phyloP scores from a whole-genome alignment of 2,888 invertebrate species.

The Agrilus mali region DNA sequence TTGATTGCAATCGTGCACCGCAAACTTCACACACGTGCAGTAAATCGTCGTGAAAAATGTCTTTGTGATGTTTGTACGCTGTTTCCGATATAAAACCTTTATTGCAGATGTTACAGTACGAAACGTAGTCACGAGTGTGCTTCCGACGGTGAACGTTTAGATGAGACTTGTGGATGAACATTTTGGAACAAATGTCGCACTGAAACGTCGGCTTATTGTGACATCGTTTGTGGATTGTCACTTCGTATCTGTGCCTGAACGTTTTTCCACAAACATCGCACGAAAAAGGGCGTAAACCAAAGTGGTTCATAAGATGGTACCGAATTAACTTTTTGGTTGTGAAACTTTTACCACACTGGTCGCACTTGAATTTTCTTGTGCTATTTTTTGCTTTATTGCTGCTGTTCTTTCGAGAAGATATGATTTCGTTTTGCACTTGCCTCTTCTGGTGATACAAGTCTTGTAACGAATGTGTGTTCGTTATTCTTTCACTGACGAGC shows the following conservation, averaged over 20 bases:
- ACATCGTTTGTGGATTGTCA: slow-evolving; percentile 36
- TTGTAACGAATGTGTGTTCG: slow-evolving; percentile 10
- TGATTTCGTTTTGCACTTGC: slow-evolving; percentile 18
- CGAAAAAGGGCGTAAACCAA: slow-evolving; percentile 21
- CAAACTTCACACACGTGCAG: slow-evolving; percentile 35
- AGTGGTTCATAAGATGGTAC: slow-evolving; percentile 28
- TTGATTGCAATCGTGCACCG: slow-evolving; percentile 37
- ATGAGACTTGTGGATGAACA: slow-evolving; percentile 46
- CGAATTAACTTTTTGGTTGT: slow-evolving; percentile 26
- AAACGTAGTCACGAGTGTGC: slow-evolving; percentile 37
- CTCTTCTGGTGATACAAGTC: slow-evolving; percentile 13
- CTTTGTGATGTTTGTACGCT: slow-evolving; percentile 22
- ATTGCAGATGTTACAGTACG: slow-evolving; percentile 25
- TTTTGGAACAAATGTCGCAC: slow-evolving; percentile 46
- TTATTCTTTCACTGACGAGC: slow-evolving; percentile 4
- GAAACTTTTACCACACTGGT: slow-evolving; percentile 23
- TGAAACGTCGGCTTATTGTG: slow-evolving; percentile 44
- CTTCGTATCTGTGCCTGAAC: slow-evolving; percentile 26
- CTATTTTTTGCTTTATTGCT: slow-evolving; percentile 4
- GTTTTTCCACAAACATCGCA: slow-evolving; percentile 28
- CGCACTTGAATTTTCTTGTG: slow-evolving; percentile 20
- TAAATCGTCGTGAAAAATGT: slow-evolving; percentile 20
- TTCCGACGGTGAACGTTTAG: slow-evolving; percentile 43
- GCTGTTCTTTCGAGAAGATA: neutral
- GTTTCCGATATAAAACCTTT: slow-evolving; percentile 24